These are phyloP conservation scores for Chrysolina americana DNA, from an alignment of 2,888 invertebrate species.

Conservation along the genomic window DNA sequence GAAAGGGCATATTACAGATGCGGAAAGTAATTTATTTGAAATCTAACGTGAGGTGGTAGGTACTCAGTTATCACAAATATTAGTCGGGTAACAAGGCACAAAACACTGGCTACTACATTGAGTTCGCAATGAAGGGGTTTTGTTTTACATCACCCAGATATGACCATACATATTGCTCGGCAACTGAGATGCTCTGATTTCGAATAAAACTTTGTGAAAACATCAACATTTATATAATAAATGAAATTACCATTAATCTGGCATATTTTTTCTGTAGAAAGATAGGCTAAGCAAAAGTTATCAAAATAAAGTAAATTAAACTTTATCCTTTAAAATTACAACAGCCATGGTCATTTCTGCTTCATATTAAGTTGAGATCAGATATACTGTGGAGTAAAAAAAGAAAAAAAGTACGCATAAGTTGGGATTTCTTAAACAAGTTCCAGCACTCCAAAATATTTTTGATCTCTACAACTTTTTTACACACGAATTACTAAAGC, in stretches of 20 bases:
- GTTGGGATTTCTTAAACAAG: neutral
- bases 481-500: slow-evolving; percentile 50
- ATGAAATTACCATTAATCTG: too few species aligned
- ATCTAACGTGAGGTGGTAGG: slow-evolving; percentile 68
- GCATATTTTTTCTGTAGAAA: too few species aligned
- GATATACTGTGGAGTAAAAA: slow-evolving; percentile 38
- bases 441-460: slow-evolving; percentile 39
- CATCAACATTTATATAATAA: neutral
- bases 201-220: slow-evolving; percentile 8
- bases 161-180: slow-evolving; percentile 39
- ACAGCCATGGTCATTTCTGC: slow-evolving; percentile 41
- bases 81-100: slow-evolving; percentile 68
- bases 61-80: slow-evolving; percentile 69
- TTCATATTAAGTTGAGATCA: slow-evolving; percentile 43
- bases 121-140: slow-evolving; percentile 58
- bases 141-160: slow-evolving; percentile 43
- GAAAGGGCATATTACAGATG: slow-evolving; percentile 58
- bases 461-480: slow-evolving; percentile 37
- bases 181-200: neutral
- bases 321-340: slow-evolving; percentile 17
- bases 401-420: slow-evolving; percentile 17
- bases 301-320: slow-evolving; percentile 1
- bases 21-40: slow-evolving; percentile 67
- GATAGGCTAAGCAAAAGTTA: neutral
- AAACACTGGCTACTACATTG: slow-evolving; percentile 67